These are phyloP conservation scores for Spodoptera picta DNA, from an alignment of 2,888 invertebrate genomes.

Conservation along the genomic window DNA sequence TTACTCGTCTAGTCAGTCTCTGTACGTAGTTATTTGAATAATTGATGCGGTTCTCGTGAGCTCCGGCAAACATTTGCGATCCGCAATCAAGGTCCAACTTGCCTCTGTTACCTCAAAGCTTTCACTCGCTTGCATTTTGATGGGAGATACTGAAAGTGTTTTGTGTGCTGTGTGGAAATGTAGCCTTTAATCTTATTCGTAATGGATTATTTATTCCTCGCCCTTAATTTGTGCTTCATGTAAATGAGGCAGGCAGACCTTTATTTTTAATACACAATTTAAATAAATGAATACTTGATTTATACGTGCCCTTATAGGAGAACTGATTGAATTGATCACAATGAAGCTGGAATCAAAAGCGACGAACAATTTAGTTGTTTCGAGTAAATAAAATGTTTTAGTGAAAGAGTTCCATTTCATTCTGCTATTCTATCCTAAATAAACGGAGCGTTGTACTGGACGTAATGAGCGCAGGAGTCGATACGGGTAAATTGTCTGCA, in stretches of 20 bases:
- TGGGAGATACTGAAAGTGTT: slow-evolving; percentile 57
- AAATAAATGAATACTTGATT: slow-evolving; percentile 28
- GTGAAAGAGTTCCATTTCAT: slow-evolving; percentile 21
- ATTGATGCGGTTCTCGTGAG: slow-evolving; percentile 82
- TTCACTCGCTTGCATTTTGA: slow-evolving; percentile 64
- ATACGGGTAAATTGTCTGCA: slow-evolving; percentile 41
- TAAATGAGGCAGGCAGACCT: slow-evolving; percentile 5
- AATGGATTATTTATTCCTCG: slow-evolving; percentile 42
- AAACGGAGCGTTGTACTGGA: slow-evolving; percentile 1
- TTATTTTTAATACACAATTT: slow-evolving; percentile 36
- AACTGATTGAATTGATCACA: too few species aligned
- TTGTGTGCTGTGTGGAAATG: slow-evolving; percentile 51
- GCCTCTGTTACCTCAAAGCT: slow-evolving; percentile 67
- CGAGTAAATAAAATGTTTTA: slow-evolving; percentile 9
- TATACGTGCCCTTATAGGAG: too few species aligned
- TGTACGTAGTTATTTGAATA: slow-evolving; percentile 84
- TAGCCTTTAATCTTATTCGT: slow-evolving; percentile 48
- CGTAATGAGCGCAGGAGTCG: slow-evolving; percentile 30
- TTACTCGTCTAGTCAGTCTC: slow-evolving; percentile 78
- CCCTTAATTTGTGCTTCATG: slow-evolving; percentile 29
- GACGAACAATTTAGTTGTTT: not conserved
- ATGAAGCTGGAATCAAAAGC: too few species aligned
- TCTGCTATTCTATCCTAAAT: slow-evolving; percentile 11
- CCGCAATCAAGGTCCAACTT: slow-evolving; percentile 84
- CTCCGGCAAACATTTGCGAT: slow-evolving; percentile 83